Evolutionary conservation across 2,113 vertebrate genomes (phyloP), one percentile per base, ranked within the genome.

Genomic region (Anthoscopus minutus): DNA sequence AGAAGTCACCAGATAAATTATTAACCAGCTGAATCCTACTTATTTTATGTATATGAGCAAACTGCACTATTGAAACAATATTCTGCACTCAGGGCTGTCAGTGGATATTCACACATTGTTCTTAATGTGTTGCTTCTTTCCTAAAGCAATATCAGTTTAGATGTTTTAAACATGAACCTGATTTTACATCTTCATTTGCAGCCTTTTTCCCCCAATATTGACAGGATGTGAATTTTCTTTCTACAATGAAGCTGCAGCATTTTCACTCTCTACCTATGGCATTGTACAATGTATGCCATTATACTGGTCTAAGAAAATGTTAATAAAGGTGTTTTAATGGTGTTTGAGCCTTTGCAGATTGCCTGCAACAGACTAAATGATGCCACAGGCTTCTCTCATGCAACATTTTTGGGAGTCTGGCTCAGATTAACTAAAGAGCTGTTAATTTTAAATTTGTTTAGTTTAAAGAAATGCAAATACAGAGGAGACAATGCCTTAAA

Each of bases 101-200:
- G 92, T 74, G 93, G 80, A 93, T 95, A 92, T 95, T 94, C 93
- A 89, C 86, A 95, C 85, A 60, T 51, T 95, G 83, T 89, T 97
- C 82, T 88, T 95, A 95, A 93, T 94, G 72, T 81, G 73, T 82
- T 94, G 88, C 31, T 83, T 88, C 95, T 95, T 92, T 95, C 84
- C 91, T 84, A 77, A 50, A 92, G 89, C 88, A 92, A 94, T 81
- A 91, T 96, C 92, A 94, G 70, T 96, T 96, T 92, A 80, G 80
- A 96, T 96, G 67, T 96, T 97, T 97, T 94, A 97, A 97, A 97
- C 81, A 96, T 96, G 93, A 97, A 95, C 60, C 44, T 87, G 79
- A 94, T 93, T 96, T 89, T 96, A 38, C 60, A 71, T 94, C 92
- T 97, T 96, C 71, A 96, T 93, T 92, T 97, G 82, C 16, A 93